Evolutionary conservation across 2,113 vertebrate genomes (phyloP).

Genomic region (Etia nguti): DNA sequence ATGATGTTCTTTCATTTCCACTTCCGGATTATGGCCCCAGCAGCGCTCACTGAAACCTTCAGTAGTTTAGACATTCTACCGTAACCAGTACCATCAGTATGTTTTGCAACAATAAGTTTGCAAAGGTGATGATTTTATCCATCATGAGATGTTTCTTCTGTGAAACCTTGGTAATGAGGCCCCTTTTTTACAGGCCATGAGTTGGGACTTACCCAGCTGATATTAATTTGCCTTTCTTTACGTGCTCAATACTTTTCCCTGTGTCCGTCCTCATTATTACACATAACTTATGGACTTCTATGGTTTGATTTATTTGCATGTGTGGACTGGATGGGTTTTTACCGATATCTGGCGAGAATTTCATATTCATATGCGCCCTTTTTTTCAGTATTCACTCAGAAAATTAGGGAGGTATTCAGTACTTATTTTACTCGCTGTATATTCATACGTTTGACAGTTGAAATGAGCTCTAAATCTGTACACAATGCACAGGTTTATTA

Average conservation of each 20-base stretch:
- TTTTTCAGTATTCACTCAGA: background rate
- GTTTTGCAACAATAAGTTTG: background rate
- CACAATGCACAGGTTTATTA: background rate
- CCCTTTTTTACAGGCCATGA: background rate
- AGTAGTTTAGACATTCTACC: background rate
- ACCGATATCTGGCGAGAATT: accelerated
- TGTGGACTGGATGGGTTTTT: background rate
- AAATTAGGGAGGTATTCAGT: background rate
- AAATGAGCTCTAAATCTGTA: background rate
- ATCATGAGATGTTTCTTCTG: background rate
- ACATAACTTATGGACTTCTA: background rate
- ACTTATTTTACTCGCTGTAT: background rate
- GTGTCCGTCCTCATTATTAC: background rate
- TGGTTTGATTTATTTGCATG: background rate
- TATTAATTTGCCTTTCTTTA: background rate
- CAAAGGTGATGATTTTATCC: background rate
- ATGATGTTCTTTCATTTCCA: background rate
- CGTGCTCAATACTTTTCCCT: accelerated
- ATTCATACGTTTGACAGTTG: background rate
- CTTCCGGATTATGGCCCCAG: background rate
- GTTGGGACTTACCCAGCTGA: background rate
- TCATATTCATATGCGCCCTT: background rate
- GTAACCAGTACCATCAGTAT: background rate
- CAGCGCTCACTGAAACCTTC: background rate
- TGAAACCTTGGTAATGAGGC: background rate